Percentiles rank a stretch among this genome's conserved stretches.
Evolutionary conservation across 2,888 invertebrate species (phyloP).

Genomic region (Drymonia ruficornis): DNA sequence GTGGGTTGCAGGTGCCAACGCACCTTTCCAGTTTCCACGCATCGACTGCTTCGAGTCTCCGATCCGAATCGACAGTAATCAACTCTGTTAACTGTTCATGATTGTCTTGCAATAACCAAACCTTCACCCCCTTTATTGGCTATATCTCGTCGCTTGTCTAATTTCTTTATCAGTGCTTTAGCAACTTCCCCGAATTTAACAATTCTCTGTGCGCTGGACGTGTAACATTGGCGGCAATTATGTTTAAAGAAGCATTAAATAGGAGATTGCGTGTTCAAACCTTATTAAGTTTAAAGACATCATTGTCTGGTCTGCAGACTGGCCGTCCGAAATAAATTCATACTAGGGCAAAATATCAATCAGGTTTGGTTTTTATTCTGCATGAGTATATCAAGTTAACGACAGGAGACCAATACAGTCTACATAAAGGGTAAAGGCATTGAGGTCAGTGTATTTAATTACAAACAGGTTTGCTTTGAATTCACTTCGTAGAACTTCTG

Average conservation of each 20-base stretch:
- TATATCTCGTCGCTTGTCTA: conserved; percentile 33
- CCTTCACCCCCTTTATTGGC: conserved; percentile 47
- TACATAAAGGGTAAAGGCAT: conserved; percentile 21
- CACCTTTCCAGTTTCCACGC: conserved; percentile 73
- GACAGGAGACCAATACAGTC: not conserved
- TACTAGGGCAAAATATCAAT: no score
- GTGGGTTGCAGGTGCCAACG: conserved; percentile 81
- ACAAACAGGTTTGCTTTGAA: conserved; percentile 31
- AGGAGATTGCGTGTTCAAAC: conserved; percentile 14
- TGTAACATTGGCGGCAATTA: conserved; percentile 11
- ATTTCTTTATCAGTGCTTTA: conserved; percentile 27
- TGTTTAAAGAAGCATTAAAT: conserved; percentile 16
- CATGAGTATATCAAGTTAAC: no score
- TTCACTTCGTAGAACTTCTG: conserved; percentile 16
- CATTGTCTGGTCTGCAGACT: conserved; percentile 6
- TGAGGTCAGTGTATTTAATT: conserved; percentile 22
- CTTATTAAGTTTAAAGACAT: conserved; percentile 7
- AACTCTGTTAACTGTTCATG: conserved; percentile 42
- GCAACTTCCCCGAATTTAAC: conserved; percentile 29
- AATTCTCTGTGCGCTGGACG: conserved; percentile 19
- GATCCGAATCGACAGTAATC: conserved; percentile 49
- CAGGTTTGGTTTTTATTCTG: no score
- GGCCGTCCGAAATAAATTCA: not conserved
- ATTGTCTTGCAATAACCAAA: conserved; percentile 43
- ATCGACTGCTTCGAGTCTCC: conserved; percentile 46